A percentile compares a stretch with the other conserved stretches of the same genome.
phyloP scores from a whole-genome alignment of 2,888 invertebrate genomes.

The Lymantria monacha region DNA sequence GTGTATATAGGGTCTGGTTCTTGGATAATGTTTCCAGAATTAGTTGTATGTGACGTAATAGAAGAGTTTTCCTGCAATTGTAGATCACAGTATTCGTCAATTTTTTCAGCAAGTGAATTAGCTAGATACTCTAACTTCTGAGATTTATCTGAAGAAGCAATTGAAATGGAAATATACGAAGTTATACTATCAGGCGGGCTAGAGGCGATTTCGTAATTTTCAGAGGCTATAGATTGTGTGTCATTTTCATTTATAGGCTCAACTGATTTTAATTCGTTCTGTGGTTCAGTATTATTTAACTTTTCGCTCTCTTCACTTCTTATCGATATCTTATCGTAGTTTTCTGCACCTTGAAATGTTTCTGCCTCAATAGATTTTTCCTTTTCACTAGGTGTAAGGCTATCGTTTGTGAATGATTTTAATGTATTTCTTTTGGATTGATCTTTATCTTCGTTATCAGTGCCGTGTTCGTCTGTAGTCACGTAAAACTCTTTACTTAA shows the following conservation, averaged over 20 bases:
- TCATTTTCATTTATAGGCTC: slow-evolving; percentile 51
- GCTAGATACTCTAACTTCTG: slow-evolving; percentile 77
- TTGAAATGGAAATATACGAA: slow-evolving; percentile 78
- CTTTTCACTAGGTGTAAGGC: slow-evolving; percentile 66
- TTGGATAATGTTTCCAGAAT: slow-evolving; percentile 50
- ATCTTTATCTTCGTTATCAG: slow-evolving; percentile 62
- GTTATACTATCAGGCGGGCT: slow-evolving; percentile 76
- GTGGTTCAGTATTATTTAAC: slow-evolving; percentile 30
- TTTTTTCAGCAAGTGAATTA: slow-evolving; percentile 77
- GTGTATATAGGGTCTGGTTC: slow-evolving; percentile 71
- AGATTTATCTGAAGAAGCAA: slow-evolving; percentile 76
- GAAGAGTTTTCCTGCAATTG: slow-evolving; percentile 66
- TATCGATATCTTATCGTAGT: slow-evolving; percentile 56
- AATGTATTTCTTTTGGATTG: slow-evolving; percentile 71
- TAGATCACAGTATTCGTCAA: slow-evolving; percentile 78
- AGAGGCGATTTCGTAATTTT: slow-evolving; percentile 75
- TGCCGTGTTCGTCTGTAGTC: slow-evolving; percentile 64
- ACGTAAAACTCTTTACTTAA: slow-evolving; percentile 67
- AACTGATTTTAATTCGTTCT: slow-evolving; percentile 18
- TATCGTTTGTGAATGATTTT: slow-evolving; percentile 73
- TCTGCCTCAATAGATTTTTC: slow-evolving; percentile 45
- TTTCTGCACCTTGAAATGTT: slow-evolving; percentile 37
- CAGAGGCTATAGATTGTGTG: slow-evolving; percentile 63
- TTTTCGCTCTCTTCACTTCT: slow-evolving; percentile 44
- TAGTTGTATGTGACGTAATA: slow-evolving; percentile 47